Percentiles rank a stretch among this genome's conserved stretches.
Conservation (phyloP, 2,797 vertebrate species). For the Dermochelys coriacea region DNA sequence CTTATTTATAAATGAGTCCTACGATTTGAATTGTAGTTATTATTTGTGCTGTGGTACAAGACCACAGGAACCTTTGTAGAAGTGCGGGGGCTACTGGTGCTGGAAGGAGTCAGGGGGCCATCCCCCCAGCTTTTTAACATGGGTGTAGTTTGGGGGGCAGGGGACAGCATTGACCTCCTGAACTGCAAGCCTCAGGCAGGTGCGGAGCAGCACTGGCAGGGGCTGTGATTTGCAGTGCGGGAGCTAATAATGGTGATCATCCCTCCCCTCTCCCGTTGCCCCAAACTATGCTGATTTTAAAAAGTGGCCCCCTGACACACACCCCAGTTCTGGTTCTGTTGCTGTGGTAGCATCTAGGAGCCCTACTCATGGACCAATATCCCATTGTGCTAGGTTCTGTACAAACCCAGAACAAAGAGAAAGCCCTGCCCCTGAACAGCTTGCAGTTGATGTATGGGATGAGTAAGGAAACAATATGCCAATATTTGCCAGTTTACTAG, state of each 20-base stretch:
- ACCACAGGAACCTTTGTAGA: background rate
- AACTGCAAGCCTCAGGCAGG: too few relatives aligned
- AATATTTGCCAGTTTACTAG: background rate
- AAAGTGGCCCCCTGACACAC: background rate
- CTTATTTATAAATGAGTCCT: background rate
- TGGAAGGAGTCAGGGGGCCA: background rate
- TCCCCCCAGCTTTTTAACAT: background rate
- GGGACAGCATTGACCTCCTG: background rate
- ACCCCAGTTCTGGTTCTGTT: background rate
- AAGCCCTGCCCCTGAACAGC: background rate
- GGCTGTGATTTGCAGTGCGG: too few relatives aligned
- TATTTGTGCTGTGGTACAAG: background rate
- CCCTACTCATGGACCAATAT: background rate
- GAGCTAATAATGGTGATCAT: too few relatives aligned
- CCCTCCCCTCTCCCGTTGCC: background rate
- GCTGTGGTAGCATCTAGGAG: too few relatives aligned
- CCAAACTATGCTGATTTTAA: background rate
- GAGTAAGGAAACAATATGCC: background rate
- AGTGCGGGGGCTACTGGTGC: background rate
- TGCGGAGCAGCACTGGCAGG: too few relatives aligned
- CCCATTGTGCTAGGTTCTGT: background rate
- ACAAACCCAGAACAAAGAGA: background rate
- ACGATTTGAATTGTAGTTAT: background rate
- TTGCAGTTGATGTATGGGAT: background rate
- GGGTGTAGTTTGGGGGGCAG: background rate